A percentile compares a stretch with the other conserved stretches of the same genome.
These are phyloP conservation scores for Coelogynopora nodosa DNA, from an alignment of 2,888 invertebrate genomes.

Conservation along the genomic window DNA sequence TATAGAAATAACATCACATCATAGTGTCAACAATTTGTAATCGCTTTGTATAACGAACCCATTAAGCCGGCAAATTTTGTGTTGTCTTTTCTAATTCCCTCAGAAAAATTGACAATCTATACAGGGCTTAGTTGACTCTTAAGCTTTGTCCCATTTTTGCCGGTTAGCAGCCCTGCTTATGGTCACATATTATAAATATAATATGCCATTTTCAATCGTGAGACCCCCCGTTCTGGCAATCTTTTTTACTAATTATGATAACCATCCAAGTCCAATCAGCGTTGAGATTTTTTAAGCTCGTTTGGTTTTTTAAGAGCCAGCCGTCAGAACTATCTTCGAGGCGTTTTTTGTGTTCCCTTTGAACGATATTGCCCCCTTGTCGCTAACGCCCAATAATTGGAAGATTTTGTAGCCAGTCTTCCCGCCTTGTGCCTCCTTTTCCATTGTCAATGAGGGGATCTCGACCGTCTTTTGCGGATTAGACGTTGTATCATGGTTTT, in stretches of 20 bases:
- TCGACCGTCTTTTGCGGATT: slow-evolving; percentile 3
- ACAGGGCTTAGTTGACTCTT: not conserved
- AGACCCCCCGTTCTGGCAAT: not conserved
- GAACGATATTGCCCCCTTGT: not conserved
- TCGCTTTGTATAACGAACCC: slow-evolving; percentile 23
- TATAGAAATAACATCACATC: too few relatives aligned
- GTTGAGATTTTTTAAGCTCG: slow-evolving; percentile 28
- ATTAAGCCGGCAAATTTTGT: not conserved
- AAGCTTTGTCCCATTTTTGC: not conserved
- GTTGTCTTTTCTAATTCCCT: slow-evolving; percentile 10
- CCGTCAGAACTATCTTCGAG: not conserved
- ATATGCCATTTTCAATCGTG: not conserved
- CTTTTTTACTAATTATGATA: slow-evolving; percentile 24
- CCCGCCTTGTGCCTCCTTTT: not conserved
- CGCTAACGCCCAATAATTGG: slow-evolving; percentile 2
- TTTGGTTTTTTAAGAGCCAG: too few relatives aligned
- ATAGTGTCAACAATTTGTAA: slow-evolving; percentile 20
- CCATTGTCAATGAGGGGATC: slow-evolving; percentile 7
- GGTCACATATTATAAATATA: not conserved
- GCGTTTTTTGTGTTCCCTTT: not conserved
- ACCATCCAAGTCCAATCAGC: slow-evolving; percentile 3
- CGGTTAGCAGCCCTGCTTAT: not conserved
- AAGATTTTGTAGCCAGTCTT: not conserved
- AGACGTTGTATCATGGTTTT: not conserved
- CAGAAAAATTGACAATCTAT: slow-evolving; percentile 18